These are phyloP conservation scores for Lepidochrysops patricia DNA, from an alignment of 2,888 invertebrate species.

Conservation along the genomic window DNA sequence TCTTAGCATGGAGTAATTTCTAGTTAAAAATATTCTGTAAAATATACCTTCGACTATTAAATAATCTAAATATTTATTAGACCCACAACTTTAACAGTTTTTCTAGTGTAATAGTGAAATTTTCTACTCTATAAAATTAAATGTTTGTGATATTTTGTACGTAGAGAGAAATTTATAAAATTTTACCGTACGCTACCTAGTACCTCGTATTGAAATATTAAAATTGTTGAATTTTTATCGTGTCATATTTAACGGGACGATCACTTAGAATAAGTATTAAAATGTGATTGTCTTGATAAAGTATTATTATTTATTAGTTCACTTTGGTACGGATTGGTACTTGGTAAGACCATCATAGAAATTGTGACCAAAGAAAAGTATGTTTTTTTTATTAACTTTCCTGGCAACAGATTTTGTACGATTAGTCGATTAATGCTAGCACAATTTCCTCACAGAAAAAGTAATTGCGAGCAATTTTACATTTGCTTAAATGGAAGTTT, in stretches of 20 bases:
- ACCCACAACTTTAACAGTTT: background rate
- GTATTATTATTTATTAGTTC: background rate
- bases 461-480: background rate
- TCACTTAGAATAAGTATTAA: slow-evolving; percentile 1
- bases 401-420: background rate
- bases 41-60: background rate
- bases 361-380: slow-evolving; percentile 7
- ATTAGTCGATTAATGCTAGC: background rate
- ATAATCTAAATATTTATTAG: background rate
- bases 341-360: background rate
- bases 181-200: slow-evolving; percentile 8
- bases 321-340: background rate
- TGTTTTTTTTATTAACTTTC: background rate
- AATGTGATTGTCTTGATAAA: background rate
- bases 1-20: background rate
- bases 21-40: background rate
- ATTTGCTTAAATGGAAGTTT: background rate
- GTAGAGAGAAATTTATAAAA: slow-evolving; percentile 8
- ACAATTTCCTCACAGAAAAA: background rate
- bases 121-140: slow-evolving; percentile 5
- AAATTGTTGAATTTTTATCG: slow-evolving; percentile 8
- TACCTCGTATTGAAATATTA: slow-evolving; percentile 7
- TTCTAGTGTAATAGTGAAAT: slow-evolving; percentile 1
- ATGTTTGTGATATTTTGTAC: slow-evolving; percentile 13
- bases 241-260: background rate